phyloP scores from a whole-genome alignment of 2,888 invertebrate species.

The Erebia ligea region DNA sequence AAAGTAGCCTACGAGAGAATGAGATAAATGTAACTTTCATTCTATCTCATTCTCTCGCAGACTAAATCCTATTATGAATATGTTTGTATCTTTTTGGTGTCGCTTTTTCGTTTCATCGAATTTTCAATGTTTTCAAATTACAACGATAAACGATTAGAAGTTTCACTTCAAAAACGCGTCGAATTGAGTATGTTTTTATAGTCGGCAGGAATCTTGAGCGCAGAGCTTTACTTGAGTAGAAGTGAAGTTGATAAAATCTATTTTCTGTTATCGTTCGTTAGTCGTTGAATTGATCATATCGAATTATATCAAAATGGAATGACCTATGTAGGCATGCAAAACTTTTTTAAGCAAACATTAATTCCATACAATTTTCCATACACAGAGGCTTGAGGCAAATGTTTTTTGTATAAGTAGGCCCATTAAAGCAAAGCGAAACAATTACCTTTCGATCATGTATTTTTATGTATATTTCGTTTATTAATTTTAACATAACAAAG shows the following conservation, averaged over 20 bases:
- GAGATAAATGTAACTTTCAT: no score
- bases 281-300: not conserved
- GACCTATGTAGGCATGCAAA: not conserved
- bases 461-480: not conserved
- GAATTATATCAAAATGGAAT: not conserved
- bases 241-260: not conserved
- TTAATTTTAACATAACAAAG: constrained; percentile 16
- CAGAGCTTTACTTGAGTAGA: no score
- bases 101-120: no score
- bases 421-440: constrained; percentile 34
- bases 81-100: no score
- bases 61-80: no score
- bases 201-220: no score
- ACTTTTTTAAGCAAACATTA: not conserved
- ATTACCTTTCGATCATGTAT: not conserved
- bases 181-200: no score
- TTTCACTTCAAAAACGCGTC: no score
- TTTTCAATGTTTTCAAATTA: no score
- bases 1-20: no score
- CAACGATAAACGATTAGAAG: no score
- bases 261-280: not conserved
- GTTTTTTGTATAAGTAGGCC: not conserved
- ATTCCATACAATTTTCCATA: not conserved
- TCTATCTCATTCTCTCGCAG: no score
- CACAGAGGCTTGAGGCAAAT: not conserved